Evolutionary conservation across 1,140 invertebrate genomes (phyloP), one percentile per base, ranked within the genome.

Genomic region (Heterodera carotae): DNA sequence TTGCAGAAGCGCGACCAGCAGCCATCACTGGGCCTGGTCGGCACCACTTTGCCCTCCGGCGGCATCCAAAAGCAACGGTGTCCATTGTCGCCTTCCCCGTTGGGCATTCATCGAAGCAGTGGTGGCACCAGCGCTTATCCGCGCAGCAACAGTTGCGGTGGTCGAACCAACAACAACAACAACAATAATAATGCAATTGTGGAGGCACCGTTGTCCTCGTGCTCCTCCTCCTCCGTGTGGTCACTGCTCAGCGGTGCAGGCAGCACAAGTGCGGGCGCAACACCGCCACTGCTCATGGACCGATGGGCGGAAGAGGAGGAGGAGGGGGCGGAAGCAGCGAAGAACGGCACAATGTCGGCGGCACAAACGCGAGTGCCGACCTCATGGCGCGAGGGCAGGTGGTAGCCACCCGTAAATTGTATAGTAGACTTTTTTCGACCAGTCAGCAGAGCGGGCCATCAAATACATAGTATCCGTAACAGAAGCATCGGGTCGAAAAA

Each of bases 171-270:
- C 6, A 12, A 12, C 39, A 43, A 62, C 29, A 10, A 10, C 15
- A 22, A n/a, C 62, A n/a, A n/a, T n/a, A n/a, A n/a, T n/a, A n/a
- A n/a, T n/a, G n/a, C n/a, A n/a, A 76, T 76, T 76, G 64, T 62
- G 12, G 80, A 82, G 78, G 75, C 81, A 22, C 34, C 80, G n/a
- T 34, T 82, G 22, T 82, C 80, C 48, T 82, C 80, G 33, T 81
- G 83, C 31, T 81, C 80, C n/a, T 82, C 80, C 22, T 82, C 80
- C 22, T 82, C 80, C 25, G 43, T 82, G 43, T 81, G 83, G 43
- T 82, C 80, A 22, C 39, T 31, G 27, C 56, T 68, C 53, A 59
- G n/a, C 76, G 43, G 48, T 29, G 48, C 39, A n/a, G 25, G 33
- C 25, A 72, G 12, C 22, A 34, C 62, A 15, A 74, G 39, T 77